Evolutionary conservation across 2,797 vertebrate species (phyloP).

Genomic region (Hyperoplus lanceolatus): DNA sequence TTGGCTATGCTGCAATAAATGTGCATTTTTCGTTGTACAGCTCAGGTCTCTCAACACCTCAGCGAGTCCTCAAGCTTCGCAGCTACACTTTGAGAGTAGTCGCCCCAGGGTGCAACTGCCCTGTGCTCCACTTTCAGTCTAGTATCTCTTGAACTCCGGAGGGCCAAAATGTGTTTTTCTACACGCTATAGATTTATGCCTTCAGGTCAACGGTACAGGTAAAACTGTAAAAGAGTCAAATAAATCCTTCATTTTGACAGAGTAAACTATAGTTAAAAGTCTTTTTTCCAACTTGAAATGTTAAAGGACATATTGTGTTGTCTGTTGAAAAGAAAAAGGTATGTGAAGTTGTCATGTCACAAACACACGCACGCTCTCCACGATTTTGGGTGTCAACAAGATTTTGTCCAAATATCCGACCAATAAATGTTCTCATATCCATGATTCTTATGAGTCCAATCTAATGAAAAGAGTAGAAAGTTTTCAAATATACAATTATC

Average conservation of each 20-base stretch:
- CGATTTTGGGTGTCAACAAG: not conserved
- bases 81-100: not conserved
- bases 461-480: not conserved
- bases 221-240: constrained; percentile 1
- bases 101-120: not conserved
- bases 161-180: not conserved
- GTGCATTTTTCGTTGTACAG: not conserved
- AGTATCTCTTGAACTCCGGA: not conserved
- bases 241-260: constrained; percentile 24
- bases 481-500: not conserved
- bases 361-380: not conserved
- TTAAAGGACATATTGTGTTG: not conserved
- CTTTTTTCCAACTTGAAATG: constrained; percentile 5
- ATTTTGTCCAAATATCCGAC: not conserved
- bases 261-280: not conserved
- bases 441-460: too few species aligned
- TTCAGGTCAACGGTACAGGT: constrained; percentile 2
- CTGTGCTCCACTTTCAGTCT: not conserved
- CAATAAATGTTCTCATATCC: not conserved
- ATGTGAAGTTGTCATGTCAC: not conserved
- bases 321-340: not conserved
- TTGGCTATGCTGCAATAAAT: not conserved
- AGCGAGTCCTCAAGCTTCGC: not conserved
- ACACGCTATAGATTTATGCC: not conserved
- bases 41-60: constrained; percentile 1